Conservation (phyloP, 2,113 vertebrate species). For the Hydropotes inermis region DNA sequence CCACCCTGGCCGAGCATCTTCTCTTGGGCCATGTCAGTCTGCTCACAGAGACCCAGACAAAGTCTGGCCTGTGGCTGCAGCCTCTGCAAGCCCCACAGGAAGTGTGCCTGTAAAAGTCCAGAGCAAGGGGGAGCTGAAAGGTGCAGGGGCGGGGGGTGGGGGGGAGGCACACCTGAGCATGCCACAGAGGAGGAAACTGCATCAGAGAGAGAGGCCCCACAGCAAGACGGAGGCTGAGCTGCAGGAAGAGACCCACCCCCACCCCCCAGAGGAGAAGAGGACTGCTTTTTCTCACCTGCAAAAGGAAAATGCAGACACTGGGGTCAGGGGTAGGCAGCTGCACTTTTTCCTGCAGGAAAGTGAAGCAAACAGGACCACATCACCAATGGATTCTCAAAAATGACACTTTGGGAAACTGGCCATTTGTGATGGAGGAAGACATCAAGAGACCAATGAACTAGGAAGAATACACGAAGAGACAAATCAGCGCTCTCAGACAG, state of each 20-base stretch:
- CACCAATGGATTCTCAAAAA: background rate
- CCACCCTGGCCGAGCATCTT: background rate
- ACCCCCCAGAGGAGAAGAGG: fast-evolving
- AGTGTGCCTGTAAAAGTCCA: background rate
- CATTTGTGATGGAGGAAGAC: background rate
- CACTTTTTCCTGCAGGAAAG: background rate
- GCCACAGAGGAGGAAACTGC: background rate
- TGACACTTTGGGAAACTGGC: background rate
- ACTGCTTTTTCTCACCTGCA: background rate
- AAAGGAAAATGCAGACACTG: background rate
- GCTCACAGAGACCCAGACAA: background rate
- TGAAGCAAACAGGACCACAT: background rate
- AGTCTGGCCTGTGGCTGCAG: background rate
- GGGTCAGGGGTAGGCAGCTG: background rate
- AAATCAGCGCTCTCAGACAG: background rate
- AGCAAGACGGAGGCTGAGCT: background rate
- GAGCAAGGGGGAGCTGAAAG: background rate
- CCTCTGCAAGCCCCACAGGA: background rate
- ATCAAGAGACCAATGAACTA: too few relatives aligned
- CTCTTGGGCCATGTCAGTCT: background rate
- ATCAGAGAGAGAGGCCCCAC: background rate
- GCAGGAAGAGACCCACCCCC: background rate
- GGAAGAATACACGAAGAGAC: background rate
- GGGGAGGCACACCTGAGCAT: background rate
- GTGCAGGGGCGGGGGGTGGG: background rate